Evolutionary conservation across 2,797 vertebrate species (phyloP).

Genomic region (Oryzias dopingdopingensis): DNA sequence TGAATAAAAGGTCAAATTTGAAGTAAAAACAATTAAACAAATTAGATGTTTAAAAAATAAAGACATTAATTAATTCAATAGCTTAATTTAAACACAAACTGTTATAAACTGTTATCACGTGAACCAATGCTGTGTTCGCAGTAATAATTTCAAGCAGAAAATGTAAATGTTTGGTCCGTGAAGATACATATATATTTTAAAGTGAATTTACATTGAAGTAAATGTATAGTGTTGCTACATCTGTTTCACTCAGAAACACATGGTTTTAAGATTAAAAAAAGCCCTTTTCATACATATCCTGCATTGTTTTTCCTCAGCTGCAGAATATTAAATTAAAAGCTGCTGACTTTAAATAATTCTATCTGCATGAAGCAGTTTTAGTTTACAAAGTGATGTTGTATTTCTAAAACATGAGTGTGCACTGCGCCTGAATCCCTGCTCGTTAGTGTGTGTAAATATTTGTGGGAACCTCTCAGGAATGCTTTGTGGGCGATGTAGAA

Average conservation of each 20-base stretch:
- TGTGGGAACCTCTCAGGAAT: slow-evolving; percentile 7
- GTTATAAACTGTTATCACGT: neutral
- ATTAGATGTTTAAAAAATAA: slow-evolving; percentile 13
- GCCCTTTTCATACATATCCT: too few species aligned
- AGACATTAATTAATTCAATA: slow-evolving; percentile 1
- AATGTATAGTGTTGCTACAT: too few species aligned
- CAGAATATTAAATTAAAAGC: neutral
- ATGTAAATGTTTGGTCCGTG: slow-evolving; percentile 37
- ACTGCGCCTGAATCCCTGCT: neutral
- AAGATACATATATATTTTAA: slow-evolving; percentile 59
- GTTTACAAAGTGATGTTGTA: neutral
- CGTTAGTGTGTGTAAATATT: neutral
- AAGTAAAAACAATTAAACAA: slow-evolving; percentile 35
- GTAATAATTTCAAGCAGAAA: slow-evolving; percentile 58
- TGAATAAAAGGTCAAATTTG: slow-evolving; percentile 47
- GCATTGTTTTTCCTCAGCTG: neutral
- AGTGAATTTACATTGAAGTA: slow-evolving; percentile 36
- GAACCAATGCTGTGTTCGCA: neutral
- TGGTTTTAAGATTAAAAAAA: too few species aligned
- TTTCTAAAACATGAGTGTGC: neutral
- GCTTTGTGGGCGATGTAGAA: slow-evolving; percentile 8
- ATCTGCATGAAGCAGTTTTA: neutral
- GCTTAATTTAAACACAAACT: slow-evolving; percentile 18
- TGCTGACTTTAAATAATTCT: slow-evolving; percentile 1
- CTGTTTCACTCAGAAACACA: too few species aligned